phyloP scores from a whole-genome alignment of 2,113 vertebrate species.

The Antechinus stuartii region DNA sequence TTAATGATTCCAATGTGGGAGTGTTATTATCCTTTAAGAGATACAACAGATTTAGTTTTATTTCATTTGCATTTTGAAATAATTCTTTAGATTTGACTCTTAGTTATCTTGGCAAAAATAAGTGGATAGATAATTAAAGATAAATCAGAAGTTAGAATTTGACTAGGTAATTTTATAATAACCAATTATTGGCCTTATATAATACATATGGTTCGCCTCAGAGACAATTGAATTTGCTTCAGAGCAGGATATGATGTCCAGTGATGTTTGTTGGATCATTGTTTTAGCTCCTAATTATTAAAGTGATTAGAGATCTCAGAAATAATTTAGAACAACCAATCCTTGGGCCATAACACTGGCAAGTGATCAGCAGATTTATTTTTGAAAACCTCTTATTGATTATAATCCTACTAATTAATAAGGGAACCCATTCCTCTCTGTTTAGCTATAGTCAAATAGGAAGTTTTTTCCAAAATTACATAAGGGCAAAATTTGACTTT shows the following conservation, averaged over 20 bases:
- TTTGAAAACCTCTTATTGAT: neutral
- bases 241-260: neutral
- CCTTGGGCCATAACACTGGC: neutral
- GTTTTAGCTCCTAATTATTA: neutral
- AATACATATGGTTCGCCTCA: neutral
- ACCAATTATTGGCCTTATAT: neutral
- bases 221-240: neutral
- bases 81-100: neutral
- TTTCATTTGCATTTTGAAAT: constrained; percentile 22
- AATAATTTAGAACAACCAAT: neutral
- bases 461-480: neutral
- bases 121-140: neutral
- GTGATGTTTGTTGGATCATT: neutral
- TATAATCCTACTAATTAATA: neutral
- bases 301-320: neutral
- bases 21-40: constrained; percentile 9
- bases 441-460: neutral
- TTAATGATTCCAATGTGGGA: neutral
- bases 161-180: neutral
- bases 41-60: neutral
- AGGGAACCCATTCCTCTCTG: neutral
- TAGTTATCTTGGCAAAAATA: neutral
- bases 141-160: neutral
- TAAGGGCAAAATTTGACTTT: neutral
- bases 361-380: neutral